Percentiles rank a stretch among this genome's conserved stretches.
These are phyloP conservation scores for Crenichthys baileyi DNA, from an alignment of 2,797 vertebrate genomes.

Conservation along the genomic window DNA sequence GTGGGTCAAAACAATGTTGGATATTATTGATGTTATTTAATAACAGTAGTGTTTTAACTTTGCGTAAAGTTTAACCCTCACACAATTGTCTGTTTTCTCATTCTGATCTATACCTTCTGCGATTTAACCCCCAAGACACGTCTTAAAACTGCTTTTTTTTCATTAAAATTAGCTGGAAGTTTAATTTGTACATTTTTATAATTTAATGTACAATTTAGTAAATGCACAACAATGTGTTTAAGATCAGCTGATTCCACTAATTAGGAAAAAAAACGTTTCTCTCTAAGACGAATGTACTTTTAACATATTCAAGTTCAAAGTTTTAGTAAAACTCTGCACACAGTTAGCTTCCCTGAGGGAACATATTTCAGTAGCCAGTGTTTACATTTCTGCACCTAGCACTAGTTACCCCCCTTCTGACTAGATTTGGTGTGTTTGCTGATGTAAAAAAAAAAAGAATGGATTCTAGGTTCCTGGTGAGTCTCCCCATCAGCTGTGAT, in stretches of 20 bases:
- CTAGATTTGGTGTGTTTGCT: background rate
- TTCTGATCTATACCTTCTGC: background rate
- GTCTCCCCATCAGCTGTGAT: background rate
- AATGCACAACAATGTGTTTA: background rate
- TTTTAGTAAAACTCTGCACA: background rate
- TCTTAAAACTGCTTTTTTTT: background rate
- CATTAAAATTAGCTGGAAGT: background rate
- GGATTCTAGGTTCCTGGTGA: background rate
- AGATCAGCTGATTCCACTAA: too few species aligned
- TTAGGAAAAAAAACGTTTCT: background rate
- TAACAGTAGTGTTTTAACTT: background rate
- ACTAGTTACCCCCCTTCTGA: background rate
- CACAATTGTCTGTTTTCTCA: too few species aligned
- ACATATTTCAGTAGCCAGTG: background rate
- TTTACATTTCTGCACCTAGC: background rate
- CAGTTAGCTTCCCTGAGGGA: background rate
- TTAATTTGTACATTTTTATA: background rate
- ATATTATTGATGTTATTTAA: background rate
- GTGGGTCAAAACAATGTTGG: background rate
- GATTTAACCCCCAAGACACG: background rate
- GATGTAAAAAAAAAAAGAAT: too few species aligned
- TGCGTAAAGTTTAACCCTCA: too few species aligned
- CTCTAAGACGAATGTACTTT: background rate
- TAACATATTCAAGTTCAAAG: background rate
- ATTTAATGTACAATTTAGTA: background rate